Evolutionary conservation across 1,140 invertebrate species (phyloP).

Genomic region (Drosophila obscura): DNA sequence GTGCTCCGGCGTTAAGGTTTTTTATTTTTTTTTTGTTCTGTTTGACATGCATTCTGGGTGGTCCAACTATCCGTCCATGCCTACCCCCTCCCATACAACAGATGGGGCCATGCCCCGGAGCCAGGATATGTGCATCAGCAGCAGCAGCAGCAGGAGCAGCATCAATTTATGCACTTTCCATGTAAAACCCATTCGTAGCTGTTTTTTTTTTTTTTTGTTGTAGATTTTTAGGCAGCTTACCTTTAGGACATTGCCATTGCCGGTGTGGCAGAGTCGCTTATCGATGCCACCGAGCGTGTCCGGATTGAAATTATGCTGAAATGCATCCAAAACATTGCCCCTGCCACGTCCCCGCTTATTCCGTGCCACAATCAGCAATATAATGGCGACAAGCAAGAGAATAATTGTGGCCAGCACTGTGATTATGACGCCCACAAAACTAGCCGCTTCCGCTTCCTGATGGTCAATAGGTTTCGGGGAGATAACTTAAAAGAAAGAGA

Average conservation of each 20-base stretch:
- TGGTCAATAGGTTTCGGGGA: conserved; percentile 83
- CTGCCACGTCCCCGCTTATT: conserved; percentile 87
- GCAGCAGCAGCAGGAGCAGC: too few relatives aligned
- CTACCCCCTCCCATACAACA: conserved; percentile 8
- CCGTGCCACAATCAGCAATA: conserved; percentile 89
- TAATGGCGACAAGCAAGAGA: conserved; percentile 87
- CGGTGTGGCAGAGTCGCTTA: conserved; percentile 83
- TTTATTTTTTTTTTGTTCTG: conserved; percentile 26
- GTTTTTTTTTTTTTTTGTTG: conserved; percentile 10
- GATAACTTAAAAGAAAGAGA: conserved; percentile 62
- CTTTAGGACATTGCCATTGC: conserved; percentile 83
- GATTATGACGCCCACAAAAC: conserved; percentile 90
- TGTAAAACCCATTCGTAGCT: conserved; percentile 36
- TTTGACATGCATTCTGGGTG: conserved; percentile 70
- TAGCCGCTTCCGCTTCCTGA: conserved; percentile 85
- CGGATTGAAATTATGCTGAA: conserved; percentile 83
- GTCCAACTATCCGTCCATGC: conserved; percentile 9
- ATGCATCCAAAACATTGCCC: conserved; percentile 84
- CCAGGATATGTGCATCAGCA: neutral
- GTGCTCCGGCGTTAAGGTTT: conserved; percentile 20
- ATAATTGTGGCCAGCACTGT: conserved; percentile 91
- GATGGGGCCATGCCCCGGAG: conserved; percentile 18
- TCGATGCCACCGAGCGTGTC: conserved; percentile 83
- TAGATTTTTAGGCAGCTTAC: conserved; percentile 61
- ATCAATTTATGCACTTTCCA: conserved; percentile 49